phyloP scores from a whole-genome alignment of 1,140 invertebrate species.

The Magallana ariakensis region DNA sequence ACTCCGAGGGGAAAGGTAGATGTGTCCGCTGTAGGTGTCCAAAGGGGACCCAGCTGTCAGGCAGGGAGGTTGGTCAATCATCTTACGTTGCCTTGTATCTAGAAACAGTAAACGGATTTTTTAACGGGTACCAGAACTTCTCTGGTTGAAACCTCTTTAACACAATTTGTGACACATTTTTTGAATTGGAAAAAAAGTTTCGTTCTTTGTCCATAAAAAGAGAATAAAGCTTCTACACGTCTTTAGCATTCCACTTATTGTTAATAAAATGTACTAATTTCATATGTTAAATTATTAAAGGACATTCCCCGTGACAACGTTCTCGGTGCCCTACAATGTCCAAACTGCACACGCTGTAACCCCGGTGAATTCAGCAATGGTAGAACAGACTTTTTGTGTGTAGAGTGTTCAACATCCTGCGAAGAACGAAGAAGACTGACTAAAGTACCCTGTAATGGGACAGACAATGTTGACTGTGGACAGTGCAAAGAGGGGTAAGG shows the following conservation, averaged over 20 bases:
- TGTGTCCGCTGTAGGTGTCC: neutral
- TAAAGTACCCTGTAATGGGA: neutral
- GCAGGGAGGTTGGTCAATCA: neutral
- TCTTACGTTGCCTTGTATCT: neutral
- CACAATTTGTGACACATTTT: neutral
- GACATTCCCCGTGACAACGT: neutral
- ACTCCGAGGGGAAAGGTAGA: neutral
- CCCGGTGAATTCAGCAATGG: neutral
- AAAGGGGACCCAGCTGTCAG: neutral
- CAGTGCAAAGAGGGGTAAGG: neutral
- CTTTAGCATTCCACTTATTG: neutral
- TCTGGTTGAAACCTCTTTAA: neutral
- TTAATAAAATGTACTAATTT: neutral
- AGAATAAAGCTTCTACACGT: no score
- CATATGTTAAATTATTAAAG: neutral
- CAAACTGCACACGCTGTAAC: slow-evolving; percentile 15
- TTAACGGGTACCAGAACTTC: neutral
- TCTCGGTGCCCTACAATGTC: slow-evolving; percentile 17
- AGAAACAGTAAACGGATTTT: neutral
- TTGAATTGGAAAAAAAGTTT: neutral
- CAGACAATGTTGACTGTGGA: neutral
- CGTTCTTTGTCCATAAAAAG: neutral
- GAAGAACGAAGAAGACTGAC: neutral
- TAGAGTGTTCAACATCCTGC: slow-evolving; percentile 19
- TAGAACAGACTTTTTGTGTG: neutral